A percentile compares a stretch with the other conserved stretches of the same genome.
phyloP scores from a whole-genome alignment of 1,140 invertebrate species.

The Pectinophora gossypiella region DNA sequence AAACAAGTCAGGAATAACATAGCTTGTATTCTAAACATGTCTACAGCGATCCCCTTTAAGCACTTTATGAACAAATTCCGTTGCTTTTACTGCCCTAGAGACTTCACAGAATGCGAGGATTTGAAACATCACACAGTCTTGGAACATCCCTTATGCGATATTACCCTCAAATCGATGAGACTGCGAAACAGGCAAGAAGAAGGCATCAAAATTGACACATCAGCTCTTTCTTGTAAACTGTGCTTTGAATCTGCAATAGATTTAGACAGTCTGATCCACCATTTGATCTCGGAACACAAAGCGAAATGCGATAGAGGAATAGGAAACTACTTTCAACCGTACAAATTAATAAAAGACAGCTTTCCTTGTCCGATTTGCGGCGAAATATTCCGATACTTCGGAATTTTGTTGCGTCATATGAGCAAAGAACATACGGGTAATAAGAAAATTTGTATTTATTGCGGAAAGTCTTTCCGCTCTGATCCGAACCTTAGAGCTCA shows the following conservation, averaged over 20 bases:
- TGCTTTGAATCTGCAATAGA: conserved; percentile 32
- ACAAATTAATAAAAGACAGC: conserved; percentile 42
- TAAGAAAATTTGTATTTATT: conserved; percentile 46
- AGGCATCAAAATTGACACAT: conserved; percentile 48
- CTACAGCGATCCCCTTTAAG: conserved; percentile 53
- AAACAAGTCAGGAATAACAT: conserved; percentile 43
- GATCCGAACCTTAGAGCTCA: conserved; percentile 43
- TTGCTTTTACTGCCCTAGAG: conserved; percentile 56
- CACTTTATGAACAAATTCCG: conserved; percentile 48
- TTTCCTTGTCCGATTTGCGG: conserved; percentile 44
- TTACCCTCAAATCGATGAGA: conserved; percentile 39
- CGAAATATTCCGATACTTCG: conserved; percentile 42
- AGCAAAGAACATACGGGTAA: conserved; percentile 41
- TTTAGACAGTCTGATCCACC: conserved; percentile 35
- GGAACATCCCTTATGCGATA: conserved; percentile 45
- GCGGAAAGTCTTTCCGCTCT: conserved; percentile 43
- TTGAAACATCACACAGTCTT: conserved; percentile 38
- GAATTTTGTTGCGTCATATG: conserved; percentile 43
- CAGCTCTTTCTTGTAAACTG: conserved; percentile 44
- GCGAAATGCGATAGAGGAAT: conserved; percentile 31
- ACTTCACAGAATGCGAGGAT: conserved; percentile 37
- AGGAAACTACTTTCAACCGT: conserved; percentile 35
- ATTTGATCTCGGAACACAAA: conserved; percentile 42
- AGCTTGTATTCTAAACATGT: conserved; percentile 49
- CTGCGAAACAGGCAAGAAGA: conserved; percentile 38